These are phyloP conservation scores for Rhinogobio ventralis DNA, from an alignment of 2,797 vertebrate species.

Conservation along the genomic window DNA sequence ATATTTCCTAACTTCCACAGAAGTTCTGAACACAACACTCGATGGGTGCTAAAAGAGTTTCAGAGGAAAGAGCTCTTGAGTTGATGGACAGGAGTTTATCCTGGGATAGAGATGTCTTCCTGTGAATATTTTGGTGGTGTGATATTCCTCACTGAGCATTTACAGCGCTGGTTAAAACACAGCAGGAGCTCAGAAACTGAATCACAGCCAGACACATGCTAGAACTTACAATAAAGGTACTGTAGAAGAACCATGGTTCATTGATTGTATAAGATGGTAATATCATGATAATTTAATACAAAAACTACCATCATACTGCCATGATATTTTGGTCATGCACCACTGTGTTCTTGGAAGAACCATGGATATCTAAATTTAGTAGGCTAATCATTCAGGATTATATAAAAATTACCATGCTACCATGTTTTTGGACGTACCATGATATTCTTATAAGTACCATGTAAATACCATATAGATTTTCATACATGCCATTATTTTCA, in stretches of 20 bases:
- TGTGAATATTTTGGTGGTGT: constrained; percentile 20
- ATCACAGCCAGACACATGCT: constrained; percentile 4
- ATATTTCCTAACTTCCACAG: background rate
- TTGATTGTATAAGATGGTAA: background rate
- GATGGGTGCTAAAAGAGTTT: background rate
- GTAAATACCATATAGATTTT: background rate
- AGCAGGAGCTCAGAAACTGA: constrained; percentile 19
- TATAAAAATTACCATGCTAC: background rate
- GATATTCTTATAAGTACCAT: background rate
- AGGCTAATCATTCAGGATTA: background rate
- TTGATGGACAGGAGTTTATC: constrained; percentile 41
- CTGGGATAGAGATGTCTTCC: constrained; percentile 5
- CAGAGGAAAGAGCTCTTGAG: constrained; percentile 16
- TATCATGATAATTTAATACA: background rate
- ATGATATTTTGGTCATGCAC: background rate
- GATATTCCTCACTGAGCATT: constrained; percentile 8
- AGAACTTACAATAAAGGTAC: background rate
- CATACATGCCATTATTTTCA: background rate
- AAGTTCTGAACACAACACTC: constrained; percentile 7
- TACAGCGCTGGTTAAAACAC: constrained; percentile 6
- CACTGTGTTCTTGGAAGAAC: background rate
- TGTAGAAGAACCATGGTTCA: background rate
- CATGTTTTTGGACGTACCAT: background rate
- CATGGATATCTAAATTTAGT: background rate
- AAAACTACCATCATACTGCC: background rate